Evolutionary conservation across 2,797 vertebrate species (phyloP), one percentile per base, ranked within the genome.

Genomic region (Pangasius djambal): DNA sequence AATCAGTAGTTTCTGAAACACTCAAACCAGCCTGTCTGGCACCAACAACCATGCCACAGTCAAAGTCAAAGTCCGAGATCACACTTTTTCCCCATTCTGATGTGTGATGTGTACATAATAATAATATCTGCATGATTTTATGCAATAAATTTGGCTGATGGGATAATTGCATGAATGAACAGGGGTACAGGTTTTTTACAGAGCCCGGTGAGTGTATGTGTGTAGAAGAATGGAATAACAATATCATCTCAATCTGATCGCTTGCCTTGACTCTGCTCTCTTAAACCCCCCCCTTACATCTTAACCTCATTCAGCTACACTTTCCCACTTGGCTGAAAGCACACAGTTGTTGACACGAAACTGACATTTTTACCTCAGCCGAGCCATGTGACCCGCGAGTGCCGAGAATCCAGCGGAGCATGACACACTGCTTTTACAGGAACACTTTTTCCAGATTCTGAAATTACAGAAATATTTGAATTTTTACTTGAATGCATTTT

Each of bases 351-450:
- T 16, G 6, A 48, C 31, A 37, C 15, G 15, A 44, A 48, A 61
- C 20, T 69, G 7, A 1, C 15, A 28, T 37, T 18, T 91, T 95
- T 93, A 98, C 98, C 97, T 99, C 98, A 2, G 95, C 95, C 28
- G 96, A 94, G 28, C 97, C 94, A 90, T 97, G 98, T 50, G 96
- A 95, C 82, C 98, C 98, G 6, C 97, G 97, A 91, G 96, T 97
- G 4, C 98, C 97, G 34, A 99, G 96, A 86, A 99, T 94, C 98
- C 98, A 99, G n/a, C 97, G 97, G 81, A 99, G 92, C 98, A 99
- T 99, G 52, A 22, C 84, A 67, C 65, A 57, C 37, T 44, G 72
- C 12, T 50, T 87, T 65, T 87, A 87, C 3, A 15, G 28, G 61
- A 74, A 61, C 12, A 3, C 6, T 37, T 37, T 37, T 37, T 9